A percentile compares a stretch with the other conserved stretches of the same genome.
These are phyloP conservation scores for Dusona sp. DNA, from an alignment of 2,888 invertebrate species.

Conservation along the genomic window DNA sequence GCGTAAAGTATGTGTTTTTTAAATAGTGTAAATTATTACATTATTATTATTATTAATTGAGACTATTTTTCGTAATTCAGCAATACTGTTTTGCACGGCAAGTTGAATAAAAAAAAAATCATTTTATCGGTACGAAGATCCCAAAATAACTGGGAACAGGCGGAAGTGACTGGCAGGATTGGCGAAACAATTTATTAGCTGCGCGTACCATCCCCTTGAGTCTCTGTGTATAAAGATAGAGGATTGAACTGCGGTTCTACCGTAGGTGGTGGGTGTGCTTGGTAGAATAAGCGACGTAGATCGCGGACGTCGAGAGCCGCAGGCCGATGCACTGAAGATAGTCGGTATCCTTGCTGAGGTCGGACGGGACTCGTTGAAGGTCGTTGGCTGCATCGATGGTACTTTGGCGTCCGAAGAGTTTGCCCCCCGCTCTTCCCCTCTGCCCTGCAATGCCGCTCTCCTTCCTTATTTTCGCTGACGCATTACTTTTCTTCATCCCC, in stretches of 20 bases:
- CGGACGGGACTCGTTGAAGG: slow-evolving; percentile 77
- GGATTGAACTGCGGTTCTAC: slow-evolving; percentile 50
- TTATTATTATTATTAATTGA: too few species aligned
- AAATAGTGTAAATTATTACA: too few species aligned
- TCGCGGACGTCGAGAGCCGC: slow-evolving; percentile 70
- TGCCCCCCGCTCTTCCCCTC: slow-evolving; percentile 35
- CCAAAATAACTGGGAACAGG: neutral
- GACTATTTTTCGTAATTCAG: neutral
- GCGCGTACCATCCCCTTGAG: neutral
- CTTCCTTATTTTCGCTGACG: slow-evolving; percentile 42
- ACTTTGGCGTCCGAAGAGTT: slow-evolving; percentile 62
- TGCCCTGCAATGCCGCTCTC: neutral
- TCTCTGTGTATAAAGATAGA: slow-evolving; percentile 13
- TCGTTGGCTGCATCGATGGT: slow-evolving; percentile 78
- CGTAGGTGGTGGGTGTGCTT: slow-evolving; percentile 63
- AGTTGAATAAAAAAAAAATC: neutral
- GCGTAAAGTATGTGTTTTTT: neutral
- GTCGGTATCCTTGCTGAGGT: slow-evolving; percentile 82
- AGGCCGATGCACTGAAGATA: slow-evolving; percentile 82
- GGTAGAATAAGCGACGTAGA: slow-evolving; percentile 18
- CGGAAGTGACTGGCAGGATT: neutral
- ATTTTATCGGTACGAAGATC: neutral
- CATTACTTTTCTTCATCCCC: slow-evolving; percentile 55
- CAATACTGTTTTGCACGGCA: too few species aligned
- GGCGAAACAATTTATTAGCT: slow-evolving; percentile 3